Conservation (phyloP, 2,113 vertebrate species). For the Psephotus haematonotus region DNA sequence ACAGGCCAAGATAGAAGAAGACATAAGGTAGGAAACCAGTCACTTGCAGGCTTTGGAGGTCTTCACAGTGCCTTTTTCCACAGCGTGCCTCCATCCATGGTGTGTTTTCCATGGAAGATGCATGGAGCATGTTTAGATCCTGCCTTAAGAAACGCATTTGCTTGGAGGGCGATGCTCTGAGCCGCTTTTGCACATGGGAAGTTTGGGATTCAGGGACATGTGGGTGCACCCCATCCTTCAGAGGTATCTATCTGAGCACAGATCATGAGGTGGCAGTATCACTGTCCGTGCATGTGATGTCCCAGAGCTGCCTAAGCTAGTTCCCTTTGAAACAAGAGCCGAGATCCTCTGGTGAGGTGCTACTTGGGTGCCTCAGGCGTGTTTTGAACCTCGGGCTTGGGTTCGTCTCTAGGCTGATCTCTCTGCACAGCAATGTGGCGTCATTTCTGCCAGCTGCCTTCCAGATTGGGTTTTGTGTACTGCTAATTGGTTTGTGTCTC, state of each 20-base stretch:
- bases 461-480: fast-evolving
- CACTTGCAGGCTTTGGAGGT: neutral
- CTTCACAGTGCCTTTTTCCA: neutral
- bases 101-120: neutral
- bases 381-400: neutral
- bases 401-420: neutral
- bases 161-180: neutral
- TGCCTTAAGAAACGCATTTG: neutral
- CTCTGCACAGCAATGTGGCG: fast-evolving
- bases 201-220: fast-evolving
- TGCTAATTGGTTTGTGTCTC: neutral
- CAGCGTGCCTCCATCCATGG: neutral
- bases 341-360: neutral
- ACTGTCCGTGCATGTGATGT: fast-evolving
- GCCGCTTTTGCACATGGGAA: fast-evolving
- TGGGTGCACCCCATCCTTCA: neutral
- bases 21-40: conserved; percentile 86
- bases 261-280: neutral
- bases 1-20: conserved; percentile 99
- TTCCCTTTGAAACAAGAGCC: neutral
- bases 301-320: neutral
- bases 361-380: fast-evolving
- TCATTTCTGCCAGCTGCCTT: neutral
- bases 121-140: neutral
- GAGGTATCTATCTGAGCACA: neutral